Evolutionary conservation across 1,140 invertebrate species (phyloP).

Genomic region (Anadara kagoshimensis): DNA sequence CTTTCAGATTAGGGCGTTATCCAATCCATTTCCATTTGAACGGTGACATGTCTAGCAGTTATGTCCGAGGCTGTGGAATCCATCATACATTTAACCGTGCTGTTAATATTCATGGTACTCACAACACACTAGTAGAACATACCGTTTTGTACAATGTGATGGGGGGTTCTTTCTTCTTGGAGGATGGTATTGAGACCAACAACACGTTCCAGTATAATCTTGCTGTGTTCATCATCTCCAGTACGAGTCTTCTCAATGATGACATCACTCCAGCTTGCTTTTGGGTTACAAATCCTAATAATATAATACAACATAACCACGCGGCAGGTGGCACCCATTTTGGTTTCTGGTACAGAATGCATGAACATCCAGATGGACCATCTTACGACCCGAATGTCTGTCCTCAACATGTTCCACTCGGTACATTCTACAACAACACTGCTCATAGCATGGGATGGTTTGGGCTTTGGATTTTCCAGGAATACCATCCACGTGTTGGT

Average conservation of each 20-base stretch:
- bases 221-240: conserved; percentile 63
- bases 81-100: conserved; percentile 72
- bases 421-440: conserved; percentile 63
- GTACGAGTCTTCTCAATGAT: conserved; percentile 69
- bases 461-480: conserved; percentile 69
- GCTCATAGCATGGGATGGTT: conserved; percentile 69
- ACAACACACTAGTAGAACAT: conserved; percentile 58
- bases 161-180: conserved; percentile 72
- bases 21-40: conserved; percentile 71
- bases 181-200: conserved; percentile 71
- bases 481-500: conserved; percentile 51
- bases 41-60: conserved; percentile 62
- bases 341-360: conserved; percentile 71
- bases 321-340: conserved; percentile 71
- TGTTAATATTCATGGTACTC: conserved; percentile 70
- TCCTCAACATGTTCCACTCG: conserved; percentile 59
- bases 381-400: conserved; percentile 56
- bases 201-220: conserved; percentile 70
- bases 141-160: conserved; percentile 69
- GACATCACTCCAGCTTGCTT: conserved; percentile 71
- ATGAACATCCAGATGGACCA: conserved; percentile 66
- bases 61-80: conserved; percentile 65
- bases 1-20: conserved; percentile 70
- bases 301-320: conserved; percentile 63
- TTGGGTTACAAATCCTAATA: conserved; percentile 70